A percentile compares a stretch with the other conserved stretches of the same genome.
These are phyloP conservation scores for Apodemia duryi DNA, from an alignment of 2,888 invertebrate species.

Conservation along the genomic window DNA sequence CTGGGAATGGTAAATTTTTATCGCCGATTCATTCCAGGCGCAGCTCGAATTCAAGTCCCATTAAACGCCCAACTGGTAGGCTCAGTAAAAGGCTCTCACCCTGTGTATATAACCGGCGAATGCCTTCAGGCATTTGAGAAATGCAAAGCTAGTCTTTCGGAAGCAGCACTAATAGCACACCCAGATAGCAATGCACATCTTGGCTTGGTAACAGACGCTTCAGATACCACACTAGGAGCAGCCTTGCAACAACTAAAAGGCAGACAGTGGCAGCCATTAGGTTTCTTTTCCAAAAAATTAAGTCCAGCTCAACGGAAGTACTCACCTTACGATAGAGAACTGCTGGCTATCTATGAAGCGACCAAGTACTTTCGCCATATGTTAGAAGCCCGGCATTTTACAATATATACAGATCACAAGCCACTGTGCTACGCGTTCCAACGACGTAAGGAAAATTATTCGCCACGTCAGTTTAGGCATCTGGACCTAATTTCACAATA, in stretches of 20 bases:
- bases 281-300: conserved; percentile 1
- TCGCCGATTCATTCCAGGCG: conserved; percentile 24
- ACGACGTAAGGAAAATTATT: neutral
- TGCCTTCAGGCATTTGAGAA: conserved; percentile 30
- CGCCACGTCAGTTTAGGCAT: neutral
- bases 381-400: conserved; percentile 5
- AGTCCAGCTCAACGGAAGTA: neutral
- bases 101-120: conserved; percentile 14
- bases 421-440: neutral
- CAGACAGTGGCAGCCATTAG: neutral
- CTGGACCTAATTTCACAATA: neutral
- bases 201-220: conserved; percentile 45
- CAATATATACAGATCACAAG: conserved; percentile 1
- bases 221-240: conserved; percentile 26
- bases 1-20: conserved; percentile 29
- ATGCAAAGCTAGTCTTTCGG: conserved; percentile 36
- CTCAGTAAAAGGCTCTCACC: conserved; percentile 13
- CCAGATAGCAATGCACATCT: conserved; percentile 37
- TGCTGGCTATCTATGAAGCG: neutral
- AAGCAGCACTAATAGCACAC: conserved; percentile 41
- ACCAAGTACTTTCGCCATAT: neutral
- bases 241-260: neutral
- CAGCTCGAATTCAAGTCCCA: conserved; percentile 23
- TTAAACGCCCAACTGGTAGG: conserved; percentile 14
- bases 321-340: neutral